Base-by-base conservation (phyloP, 2,888 invertebrate genomes). In the Sphecodes monilicornis region DNA sequence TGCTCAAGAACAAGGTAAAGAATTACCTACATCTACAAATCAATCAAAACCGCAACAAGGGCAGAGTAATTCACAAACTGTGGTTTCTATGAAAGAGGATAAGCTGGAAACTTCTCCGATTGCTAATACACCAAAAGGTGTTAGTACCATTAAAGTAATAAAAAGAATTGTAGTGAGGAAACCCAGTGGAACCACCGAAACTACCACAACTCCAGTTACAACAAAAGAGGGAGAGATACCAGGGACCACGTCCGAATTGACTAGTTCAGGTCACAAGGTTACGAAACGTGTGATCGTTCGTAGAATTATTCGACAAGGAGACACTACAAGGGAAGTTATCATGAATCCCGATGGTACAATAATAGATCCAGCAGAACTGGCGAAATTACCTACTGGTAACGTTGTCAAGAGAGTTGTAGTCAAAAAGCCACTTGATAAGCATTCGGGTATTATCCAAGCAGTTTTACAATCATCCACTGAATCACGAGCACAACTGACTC, bases 281-380 rank as follows among this genome's bases (percentile, higher is more conserved):
- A 94, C 93, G 0, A 94, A 93, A 54, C 85, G 95, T 78, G 94
- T 94, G 0, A 95, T 95, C n/a, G 94, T 94, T 0, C 91, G 95
- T 8, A 90, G 94, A 88, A 95, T 94, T 26, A 94, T 95, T 41
- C 92, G 95, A 6, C 94, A 94, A 22, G 95, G 95, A 0, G 94
- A 95, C 71, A 94, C 93, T 0, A 94, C 93, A 0, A 90, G 94
- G 11, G 95, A 94, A 66, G 93, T 95, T 0, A 93, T 95, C 26
- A 94, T 95, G 94, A 94, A 95, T 90, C 94, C 95, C 0, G 95
- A 95, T 78, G 95, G 95, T 0, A 94, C 94, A 1, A 89, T 93
- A 32, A 93, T 95, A 18, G 94, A 95, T 86, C 94, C 95, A 1
- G 92, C 94, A 0, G 95, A 95, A 76, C 83, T 95, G 5, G 95